Evolutionary conservation across 2,113 vertebrate genomes (phyloP).

Genomic region (Parus major): DNA sequence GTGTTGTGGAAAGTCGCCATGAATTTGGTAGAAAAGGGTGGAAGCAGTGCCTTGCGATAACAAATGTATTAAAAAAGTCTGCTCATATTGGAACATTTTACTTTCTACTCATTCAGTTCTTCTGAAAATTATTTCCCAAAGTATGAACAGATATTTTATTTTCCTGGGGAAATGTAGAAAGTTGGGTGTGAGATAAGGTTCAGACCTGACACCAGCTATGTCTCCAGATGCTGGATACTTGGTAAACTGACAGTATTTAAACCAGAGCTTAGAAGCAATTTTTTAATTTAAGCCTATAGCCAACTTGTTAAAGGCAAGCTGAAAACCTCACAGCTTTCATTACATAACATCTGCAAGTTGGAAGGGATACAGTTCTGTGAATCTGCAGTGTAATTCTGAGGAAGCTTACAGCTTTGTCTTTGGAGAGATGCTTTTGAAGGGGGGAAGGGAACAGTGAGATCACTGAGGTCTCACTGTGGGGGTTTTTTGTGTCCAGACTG

Average conservation of each 20-base stretch:
- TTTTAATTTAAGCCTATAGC: neutral
- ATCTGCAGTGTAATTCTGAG: neutral
- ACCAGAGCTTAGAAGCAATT: neutral
- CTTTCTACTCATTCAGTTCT: neutral
- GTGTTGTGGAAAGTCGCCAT: neutral
- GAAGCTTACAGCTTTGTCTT: neutral
- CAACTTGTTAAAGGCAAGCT: neutral
- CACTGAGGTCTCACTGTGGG: neutral
- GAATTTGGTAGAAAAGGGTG: neutral
- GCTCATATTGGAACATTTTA: fast-evolving
- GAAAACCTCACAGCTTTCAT: neutral
- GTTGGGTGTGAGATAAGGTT: neutral
- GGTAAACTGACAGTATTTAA: neutral
- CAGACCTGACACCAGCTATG: neutral
- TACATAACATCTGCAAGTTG: neutral
- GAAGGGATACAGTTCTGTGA: neutral
- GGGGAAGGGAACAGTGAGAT: neutral
- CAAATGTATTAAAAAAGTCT: neutral
- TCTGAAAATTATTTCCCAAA: neutral
- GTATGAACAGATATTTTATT: neutral
- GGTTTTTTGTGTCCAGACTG: neutral
- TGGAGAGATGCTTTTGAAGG: neutral
- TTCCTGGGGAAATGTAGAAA: neutral
- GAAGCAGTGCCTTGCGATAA: neutral
- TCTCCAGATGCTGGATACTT: neutral